Evolutionary conservation across 30 jellyfish, hydroid and myxozoan species (phyloP).

Genomic region (Pseudorhiza aurosa): DNA sequence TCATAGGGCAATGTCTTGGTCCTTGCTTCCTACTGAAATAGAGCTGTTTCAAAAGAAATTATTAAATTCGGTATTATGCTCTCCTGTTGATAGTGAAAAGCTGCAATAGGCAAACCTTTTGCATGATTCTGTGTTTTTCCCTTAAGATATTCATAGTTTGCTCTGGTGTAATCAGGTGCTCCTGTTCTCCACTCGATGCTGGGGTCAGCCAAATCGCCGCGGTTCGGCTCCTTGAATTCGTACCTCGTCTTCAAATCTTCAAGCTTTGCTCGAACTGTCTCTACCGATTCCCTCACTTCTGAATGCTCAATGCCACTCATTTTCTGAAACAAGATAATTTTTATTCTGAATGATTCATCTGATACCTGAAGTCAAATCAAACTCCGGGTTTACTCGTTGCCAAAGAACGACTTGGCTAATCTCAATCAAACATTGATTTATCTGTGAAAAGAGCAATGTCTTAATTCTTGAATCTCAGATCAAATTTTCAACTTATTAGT

Average conservation of each 20-base stretch:
- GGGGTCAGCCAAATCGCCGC: conserved; percentile 56
- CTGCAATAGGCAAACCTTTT: background rate
- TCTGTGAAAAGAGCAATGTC: too few relatives aligned
- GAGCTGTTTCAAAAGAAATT: too few relatives aligned
- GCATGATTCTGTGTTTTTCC: conserved; percentile 63
- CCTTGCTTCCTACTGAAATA: too few relatives aligned
- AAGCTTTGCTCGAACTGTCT: background rate
- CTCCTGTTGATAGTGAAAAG: too few relatives aligned
- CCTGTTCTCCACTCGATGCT: conserved; percentile 53
- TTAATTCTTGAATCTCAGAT: too few relatives aligned
- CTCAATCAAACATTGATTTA: too few relatives aligned
- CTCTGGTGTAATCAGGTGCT: conserved; percentile 55
- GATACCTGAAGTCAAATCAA: too few relatives aligned
- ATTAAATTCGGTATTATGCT: too few relatives aligned
- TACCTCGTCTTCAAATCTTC: conserved; percentile 8
- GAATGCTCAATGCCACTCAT: background rate
- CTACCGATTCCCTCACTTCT: background rate
- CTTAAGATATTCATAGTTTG: conserved; percentile 36
- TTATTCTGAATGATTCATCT: background rate
- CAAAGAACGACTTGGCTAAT: too few relatives aligned
- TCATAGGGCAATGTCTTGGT: too few relatives aligned
- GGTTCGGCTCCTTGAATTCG: conserved; percentile 48
- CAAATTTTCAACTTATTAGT: too few relatives aligned
- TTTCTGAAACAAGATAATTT: background rate
- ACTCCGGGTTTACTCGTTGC: too few relatives aligned